phyloP scores from a whole-genome alignment of 2,113 vertebrate species.

The Fulica atra region DNA sequence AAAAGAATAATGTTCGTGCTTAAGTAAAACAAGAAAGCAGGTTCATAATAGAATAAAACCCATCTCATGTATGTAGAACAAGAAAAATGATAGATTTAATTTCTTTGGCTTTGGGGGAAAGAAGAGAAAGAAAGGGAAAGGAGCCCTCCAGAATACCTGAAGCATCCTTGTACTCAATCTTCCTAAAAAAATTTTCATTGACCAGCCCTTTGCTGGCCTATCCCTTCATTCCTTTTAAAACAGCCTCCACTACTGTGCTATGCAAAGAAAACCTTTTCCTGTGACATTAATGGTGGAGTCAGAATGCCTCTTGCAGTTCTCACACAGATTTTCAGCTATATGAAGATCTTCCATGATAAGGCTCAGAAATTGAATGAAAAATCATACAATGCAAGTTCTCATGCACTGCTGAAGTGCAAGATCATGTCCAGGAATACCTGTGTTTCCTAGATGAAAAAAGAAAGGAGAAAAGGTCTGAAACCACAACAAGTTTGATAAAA shows the following conservation, averaged over 20 bases:
- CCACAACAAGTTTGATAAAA: background rate
- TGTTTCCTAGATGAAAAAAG: background rate
- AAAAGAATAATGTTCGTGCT: background rate
- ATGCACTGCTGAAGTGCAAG: background rate
- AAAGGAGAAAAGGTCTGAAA: background rate
- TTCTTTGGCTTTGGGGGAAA: background rate
- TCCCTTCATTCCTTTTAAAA: background rate
- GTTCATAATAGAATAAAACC: background rate
- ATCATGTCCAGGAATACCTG: background rate
- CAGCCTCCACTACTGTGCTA: background rate
- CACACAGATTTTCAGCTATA: background rate
- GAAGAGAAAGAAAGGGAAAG: background rate
- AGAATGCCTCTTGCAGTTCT: background rate
- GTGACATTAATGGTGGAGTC: background rate
- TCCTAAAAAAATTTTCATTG: background rate
- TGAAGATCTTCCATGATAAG: background rate
- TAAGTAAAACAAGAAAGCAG: background rate
- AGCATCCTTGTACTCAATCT: background rate
- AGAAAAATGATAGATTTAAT: background rate
- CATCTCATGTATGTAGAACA: background rate
- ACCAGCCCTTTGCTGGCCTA: background rate
- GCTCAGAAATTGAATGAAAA: background rate
- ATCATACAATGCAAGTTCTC: background rate
- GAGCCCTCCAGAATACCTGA: background rate
- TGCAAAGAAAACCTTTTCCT: background rate